Conservation (phyloP, 2,113 vertebrate species). For the Todiramphus chloris region DNA sequence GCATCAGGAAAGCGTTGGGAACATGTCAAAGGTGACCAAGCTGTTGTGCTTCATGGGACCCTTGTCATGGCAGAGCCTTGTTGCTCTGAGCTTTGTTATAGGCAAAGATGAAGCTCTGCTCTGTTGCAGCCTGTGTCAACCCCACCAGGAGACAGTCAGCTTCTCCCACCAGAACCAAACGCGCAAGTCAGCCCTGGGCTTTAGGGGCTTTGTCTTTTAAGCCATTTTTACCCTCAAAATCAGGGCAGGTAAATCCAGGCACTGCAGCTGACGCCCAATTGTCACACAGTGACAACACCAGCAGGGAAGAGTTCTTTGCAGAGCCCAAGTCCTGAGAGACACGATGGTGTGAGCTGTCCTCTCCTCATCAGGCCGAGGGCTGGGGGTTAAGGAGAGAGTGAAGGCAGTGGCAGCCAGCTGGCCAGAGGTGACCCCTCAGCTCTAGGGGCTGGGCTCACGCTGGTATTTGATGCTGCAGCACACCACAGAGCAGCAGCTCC, state of each 20-base stretch:
- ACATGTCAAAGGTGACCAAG: not conserved
- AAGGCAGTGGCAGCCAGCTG: not conserved
- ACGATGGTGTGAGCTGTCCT: not conserved
- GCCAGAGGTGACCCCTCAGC: not conserved
- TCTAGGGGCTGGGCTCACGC: not conserved
- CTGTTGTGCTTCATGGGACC: not conserved
- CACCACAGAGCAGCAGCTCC: not conserved
- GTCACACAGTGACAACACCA: not conserved
- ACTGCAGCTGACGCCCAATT: not conserved
- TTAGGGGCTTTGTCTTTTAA: not conserved
- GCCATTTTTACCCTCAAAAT: not conserved
- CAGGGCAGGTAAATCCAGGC: not conserved
- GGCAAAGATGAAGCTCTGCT: not conserved
- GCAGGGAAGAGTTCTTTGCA: not conserved
- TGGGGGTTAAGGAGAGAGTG: not conserved
- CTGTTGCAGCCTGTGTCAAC: not conserved
- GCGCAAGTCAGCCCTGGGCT: not conserved
- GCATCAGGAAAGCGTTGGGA: not conserved
- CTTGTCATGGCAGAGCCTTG: not conserved
- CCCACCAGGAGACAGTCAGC: not conserved
- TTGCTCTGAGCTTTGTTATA: not conserved
- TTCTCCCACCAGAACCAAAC: not conserved
- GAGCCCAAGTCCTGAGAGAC: not conserved
- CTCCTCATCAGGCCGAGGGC: not conserved
- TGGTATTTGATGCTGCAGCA: not conserved